phyloP scores from a whole-genome alignment of 1,140 invertebrate genomes.

The Rhagoletis zephyria region DNA sequence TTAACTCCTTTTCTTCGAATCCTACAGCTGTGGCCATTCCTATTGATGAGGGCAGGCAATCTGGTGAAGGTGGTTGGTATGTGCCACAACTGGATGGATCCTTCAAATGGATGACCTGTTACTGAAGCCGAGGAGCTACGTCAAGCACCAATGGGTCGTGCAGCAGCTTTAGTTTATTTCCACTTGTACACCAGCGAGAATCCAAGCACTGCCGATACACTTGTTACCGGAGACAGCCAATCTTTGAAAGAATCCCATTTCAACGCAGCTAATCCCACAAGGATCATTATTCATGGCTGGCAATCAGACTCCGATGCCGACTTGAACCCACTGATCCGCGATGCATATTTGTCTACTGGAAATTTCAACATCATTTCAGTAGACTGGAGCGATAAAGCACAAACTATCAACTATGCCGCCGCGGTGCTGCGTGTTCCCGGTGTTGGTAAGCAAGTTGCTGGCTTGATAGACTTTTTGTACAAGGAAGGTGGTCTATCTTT shows the following conservation, averaged over 20 bases:
- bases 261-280: conserved; percentile 51
- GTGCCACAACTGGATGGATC: conserved; percentile 65
- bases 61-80: conserved; percentile 63
- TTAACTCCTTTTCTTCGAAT: not conserved
- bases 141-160: not conserved
- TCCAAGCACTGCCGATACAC: conserved; percentile 17
- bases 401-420: conserved; percentile 74
- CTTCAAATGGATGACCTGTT: conserved; percentile 66
- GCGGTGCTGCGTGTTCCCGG: conserved; percentile 69
- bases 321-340: conserved; percentile 65
- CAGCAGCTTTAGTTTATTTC: conserved; percentile 35
- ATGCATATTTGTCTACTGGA: conserved; percentile 75
- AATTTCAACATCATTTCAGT: conserved; percentile 77
- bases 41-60: not conserved
- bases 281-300: conserved; percentile 70
- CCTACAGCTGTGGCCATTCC: not conserved
- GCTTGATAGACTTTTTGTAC: conserved; percentile 71
- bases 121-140: conserved; percentile 61
- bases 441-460: conserved; percentile 68
- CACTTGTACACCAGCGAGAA: conserved; percentile 53
- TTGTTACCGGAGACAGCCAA: not conserved
- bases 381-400: conserved; percentile 78
- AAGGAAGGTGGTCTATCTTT: conserved; percentile 65
- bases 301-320: conserved; percentile 62
- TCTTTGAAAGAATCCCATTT: conserved; percentile 42